Base-by-base conservation (phyloP, 2,113 vertebrate genomes). In the Sturnus vulgaris region DNA sequence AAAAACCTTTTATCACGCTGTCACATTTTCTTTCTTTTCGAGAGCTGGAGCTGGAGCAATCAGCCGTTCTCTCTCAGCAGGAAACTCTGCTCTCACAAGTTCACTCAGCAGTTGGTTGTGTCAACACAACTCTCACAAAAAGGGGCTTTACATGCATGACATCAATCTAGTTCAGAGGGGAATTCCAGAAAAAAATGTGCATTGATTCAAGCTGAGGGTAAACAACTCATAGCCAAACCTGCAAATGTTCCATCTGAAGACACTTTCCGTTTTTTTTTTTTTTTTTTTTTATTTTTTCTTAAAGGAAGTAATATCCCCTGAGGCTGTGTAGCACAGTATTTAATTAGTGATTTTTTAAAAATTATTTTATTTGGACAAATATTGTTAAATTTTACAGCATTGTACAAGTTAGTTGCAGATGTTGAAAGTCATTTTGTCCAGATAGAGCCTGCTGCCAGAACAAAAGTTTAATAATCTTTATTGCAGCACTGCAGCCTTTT, bases 81-180 rank as follows among this genome's bases (percentile, higher is more conserved):
- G 97, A 86, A 69, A 20, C 93, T 91, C 75, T 66, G 75, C 88
- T 96, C 84, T 96, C 95, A 95, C 95, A 95, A 97, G 95, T 96
- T 96, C 93, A 70, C 96, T 88, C 97, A 97, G 97, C 96, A 90
- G 97, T 98, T 94, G 97, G 96, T 86, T 97, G 81, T 97, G 96
- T 97, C 97, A 98, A 98, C 97, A 98, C 92, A 77, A 18, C 83
- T 92, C 93, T 79, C 93, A 92, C 92, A 97, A 91, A 96, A 97
- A 96, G 71, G 86, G 87, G 70, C 94, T 97, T 97, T 90, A 92
- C 91, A 82, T 90, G 83, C 80, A 83, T 76, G 90, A 92, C 86
- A 96, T 87, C 59, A 91, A 90, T 86, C 88, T 95, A 63, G 81
- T 96, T 96, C 91, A 61, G 86, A 82, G 65, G 83, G 76, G 80